Evolutionary conservation across 2,113 vertebrate species (phyloP).

Genomic region (Dromiciops gliroides): DNA sequence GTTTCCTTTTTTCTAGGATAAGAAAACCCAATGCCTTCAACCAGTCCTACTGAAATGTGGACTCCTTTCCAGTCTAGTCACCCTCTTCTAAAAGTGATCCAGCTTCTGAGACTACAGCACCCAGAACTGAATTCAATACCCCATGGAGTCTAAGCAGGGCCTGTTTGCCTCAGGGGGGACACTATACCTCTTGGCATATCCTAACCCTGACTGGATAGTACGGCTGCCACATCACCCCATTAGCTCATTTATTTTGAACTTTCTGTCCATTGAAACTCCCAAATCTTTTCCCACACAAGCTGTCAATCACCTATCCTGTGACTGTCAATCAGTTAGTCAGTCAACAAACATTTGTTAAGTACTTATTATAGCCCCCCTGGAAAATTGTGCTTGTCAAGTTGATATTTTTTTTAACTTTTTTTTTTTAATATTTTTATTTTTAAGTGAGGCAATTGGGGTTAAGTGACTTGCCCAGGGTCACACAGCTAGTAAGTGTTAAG

Average conservation of each 20-base stretch:
- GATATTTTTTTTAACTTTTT: too few species aligned
- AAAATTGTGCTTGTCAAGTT: too few species aligned
- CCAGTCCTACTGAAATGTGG: not conserved
- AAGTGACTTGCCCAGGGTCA: too few species aligned
- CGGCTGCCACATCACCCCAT: not conserved
- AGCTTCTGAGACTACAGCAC: not conserved
- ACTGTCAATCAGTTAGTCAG: not conserved
- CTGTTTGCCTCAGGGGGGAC: too few species aligned
- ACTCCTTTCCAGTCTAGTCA: not conserved
- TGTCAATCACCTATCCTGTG: too few species aligned
- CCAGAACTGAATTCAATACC: not conserved
- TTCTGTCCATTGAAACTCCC: not conserved
- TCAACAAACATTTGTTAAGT: not conserved
- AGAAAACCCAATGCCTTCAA: not conserved
- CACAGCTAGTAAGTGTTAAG: too few species aligned
- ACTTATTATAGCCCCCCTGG: not conserved
- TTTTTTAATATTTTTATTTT: too few species aligned
- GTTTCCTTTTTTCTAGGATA: not conserved
- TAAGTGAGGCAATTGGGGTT: too few species aligned
- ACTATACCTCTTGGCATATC: not conserved
- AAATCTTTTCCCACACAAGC: not conserved
- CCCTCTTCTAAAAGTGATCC: not conserved
- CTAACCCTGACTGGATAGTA: not conserved
- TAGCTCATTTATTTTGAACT: not conserved
- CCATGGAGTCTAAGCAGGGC: not conserved